phyloP scores from a whole-genome alignment of 2,888 invertebrate genomes.

The Mesorhabditis spiculigera region DNA sequence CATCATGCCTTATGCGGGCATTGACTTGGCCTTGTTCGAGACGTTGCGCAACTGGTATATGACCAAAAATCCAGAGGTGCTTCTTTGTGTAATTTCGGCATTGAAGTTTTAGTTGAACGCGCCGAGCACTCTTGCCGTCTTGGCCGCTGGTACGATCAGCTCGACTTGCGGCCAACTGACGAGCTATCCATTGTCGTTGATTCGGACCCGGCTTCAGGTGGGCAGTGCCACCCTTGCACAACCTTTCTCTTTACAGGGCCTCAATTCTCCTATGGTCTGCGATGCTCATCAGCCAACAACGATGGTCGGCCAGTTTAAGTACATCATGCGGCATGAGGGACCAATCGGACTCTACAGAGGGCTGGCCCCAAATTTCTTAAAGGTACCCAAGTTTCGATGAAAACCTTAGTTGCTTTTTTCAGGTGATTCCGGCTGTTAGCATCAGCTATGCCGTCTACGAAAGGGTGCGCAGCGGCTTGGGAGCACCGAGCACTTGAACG shows the following conservation, averaged over 20 bases:
- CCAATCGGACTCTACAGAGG: conserved; percentile 87
- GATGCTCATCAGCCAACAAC: conserved; percentile 40
- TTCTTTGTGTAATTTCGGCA: not conserved
- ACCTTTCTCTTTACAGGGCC: not conserved
- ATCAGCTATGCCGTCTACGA: conserved; percentile 99
- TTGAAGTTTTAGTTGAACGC: conserved; percentile 63
- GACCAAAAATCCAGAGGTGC: not conserved
- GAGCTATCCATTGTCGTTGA: conserved; percentile 91
- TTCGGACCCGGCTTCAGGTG: conserved; percentile 91
- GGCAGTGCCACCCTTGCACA: conserved; percentile 22
- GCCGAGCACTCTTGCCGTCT: conserved; percentile 80
- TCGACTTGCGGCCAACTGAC: conserved; percentile 94
- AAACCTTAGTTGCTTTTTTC: not conserved
- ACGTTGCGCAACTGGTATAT: conserved; percentile 75
- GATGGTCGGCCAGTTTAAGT: conserved; percentile 53
- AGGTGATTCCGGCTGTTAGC: conserved; percentile 82
- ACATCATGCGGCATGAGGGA: conserved; percentile 83
- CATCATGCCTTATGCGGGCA: conserved; percentile 97
- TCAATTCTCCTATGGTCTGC: conserved; percentile 20
- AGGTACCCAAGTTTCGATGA: conserved; percentile 66
- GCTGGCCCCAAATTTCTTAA: conserved; percentile 94
- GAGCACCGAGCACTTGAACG: conserved; percentile 29
- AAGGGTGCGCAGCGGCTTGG: conserved; percentile 77
- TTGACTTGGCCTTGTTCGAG: conserved; percentile 95
- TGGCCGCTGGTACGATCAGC: conserved; percentile 87